Base-by-base conservation (phyloP, 2,797 vertebrate genomes). In the Fistularia tabacaria region DNA sequence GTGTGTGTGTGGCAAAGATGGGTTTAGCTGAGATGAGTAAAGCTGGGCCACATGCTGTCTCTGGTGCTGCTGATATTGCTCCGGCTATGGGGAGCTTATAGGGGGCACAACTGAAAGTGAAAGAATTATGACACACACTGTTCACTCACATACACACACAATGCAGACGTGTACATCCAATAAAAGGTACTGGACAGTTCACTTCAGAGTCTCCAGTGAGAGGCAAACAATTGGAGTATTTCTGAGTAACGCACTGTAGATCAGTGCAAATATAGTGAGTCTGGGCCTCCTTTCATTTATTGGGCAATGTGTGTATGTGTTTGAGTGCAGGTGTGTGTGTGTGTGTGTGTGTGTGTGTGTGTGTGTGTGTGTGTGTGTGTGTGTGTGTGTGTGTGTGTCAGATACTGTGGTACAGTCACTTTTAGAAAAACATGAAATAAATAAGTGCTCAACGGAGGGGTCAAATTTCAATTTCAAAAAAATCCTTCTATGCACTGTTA, bases 401-500 rank as follows among this genome's bases (percentile, higher is more conserved):
- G 25, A 25, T 25, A 25, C 25, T 25, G 25, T 5, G 5, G 25
- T 25, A 5, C 25, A 25, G 25, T 25, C 25, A 25, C 25, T 25
- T 25, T 25, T 25, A 5, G 25, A 25, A 25, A n/a, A 25, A 25
- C 5, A 25, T 25, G 25, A 25, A 25, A 25, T 3, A 25, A 3
- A 25, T 64, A 71, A 57, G 51, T 58, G 58, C 72, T 59, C 62
- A 74, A 57, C 66, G 15, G 59, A 54, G 62, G 71, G 86, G 80
- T 87, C 80, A 86, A 59, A 79, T 88, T 89, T 87, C 80, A 83
- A 81, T 90, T 85, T 85, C 66, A 82, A 80, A 80, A 65, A 54
- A 25, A 25, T 3, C 50, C 15, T 51, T 53, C 64, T 46, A 51
- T 66, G 71, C 60, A 68, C 64, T 70, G 62, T 69, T 57, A 83